phyloP scores from a whole-genome alignment of 2,113 vertebrate species.

The Hippotragus niger region DNA sequence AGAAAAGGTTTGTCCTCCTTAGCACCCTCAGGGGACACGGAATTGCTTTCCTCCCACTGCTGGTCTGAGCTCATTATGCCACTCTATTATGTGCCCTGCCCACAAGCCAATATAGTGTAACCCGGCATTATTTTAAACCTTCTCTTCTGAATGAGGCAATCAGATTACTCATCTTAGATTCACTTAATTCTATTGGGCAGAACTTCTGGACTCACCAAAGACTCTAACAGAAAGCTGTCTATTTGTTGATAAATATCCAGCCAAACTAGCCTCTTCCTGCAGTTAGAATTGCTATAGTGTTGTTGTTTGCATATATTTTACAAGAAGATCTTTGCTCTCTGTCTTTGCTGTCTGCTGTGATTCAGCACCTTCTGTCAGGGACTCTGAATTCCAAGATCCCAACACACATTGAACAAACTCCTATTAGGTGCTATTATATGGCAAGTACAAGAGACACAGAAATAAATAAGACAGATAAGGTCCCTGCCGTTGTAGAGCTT shows the following conservation, averaged over 20 bases:
- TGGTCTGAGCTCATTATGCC: background rate
- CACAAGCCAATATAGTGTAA: background rate
- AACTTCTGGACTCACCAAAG: background rate
- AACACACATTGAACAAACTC: background rate
- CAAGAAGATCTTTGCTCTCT: background rate
- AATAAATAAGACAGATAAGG: background rate
- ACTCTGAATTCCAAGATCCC: background rate
- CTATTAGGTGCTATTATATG: background rate
- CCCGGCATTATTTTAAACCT: background rate
- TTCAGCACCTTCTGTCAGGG: background rate
- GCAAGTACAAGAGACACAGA: background rate
- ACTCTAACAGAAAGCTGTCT: background rate
- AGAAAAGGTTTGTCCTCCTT: background rate
- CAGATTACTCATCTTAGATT: background rate
- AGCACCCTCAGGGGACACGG: background rate
- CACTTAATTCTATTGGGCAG: background rate
- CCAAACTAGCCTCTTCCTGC: background rate
- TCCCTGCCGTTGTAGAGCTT: background rate
- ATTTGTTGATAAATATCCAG: background rate
- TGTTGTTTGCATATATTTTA: background rate
- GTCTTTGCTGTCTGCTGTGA: background rate
- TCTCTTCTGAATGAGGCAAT: background rate
- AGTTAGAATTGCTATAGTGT: background rate
- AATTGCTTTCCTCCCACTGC: background rate
- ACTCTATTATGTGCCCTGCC: background rate